A percentile compares a stretch with the other conserved stretches of the same genome.
These are phyloP conservation scores for Nothoprocta perdicaria DNA, from an alignment of 2,113 vertebrate species.

Conservation along the genomic window DNA sequence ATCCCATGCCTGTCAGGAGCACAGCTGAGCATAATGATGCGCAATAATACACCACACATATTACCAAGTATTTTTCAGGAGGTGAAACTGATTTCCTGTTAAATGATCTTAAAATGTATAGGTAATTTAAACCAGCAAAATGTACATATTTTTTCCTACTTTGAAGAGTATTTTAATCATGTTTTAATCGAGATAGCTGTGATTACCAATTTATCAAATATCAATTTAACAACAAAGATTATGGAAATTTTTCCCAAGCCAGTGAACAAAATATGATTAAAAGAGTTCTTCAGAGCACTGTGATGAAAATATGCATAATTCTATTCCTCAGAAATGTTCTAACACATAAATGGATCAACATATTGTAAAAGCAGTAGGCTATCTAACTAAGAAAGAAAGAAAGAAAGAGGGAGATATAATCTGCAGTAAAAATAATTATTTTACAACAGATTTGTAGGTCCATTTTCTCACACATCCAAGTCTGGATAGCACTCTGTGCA, in stretches of 20 bases:
- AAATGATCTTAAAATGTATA: slow-evolving; percentile 49
- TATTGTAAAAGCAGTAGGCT: slow-evolving; percentile 56
- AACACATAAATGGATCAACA: slow-evolving; percentile 45
- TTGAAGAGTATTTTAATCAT: slow-evolving; percentile 62
- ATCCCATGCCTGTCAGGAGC: neutral
- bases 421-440: slow-evolving; percentile 34
- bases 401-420: neutral
- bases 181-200: slow-evolving; percentile 55
- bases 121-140: slow-evolving; percentile 13
- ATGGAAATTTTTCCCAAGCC: slow-evolving; percentile 62
- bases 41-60: neutral
- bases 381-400: neutral
- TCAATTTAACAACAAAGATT: slow-evolving; percentile 72
- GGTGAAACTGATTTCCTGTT: neutral
- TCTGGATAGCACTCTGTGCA: neutral
- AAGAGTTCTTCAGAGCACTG: slow-evolving; percentile 57
- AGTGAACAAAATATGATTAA: slow-evolving; percentile 65
- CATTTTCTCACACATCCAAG: neutral
- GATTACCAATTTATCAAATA: slow-evolving; percentile 71
- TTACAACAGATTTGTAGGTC: slow-evolving; percentile 10
- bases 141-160: slow-evolving; percentile 21
- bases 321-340: slow-evolving; percentile 34
- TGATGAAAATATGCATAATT: slow-evolving; percentile 59
- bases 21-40: neutral
- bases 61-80: slow-evolving; percentile 11